Conservation (phyloP, 1,140 invertebrate genomes). For the Apis cerana region DNA sequence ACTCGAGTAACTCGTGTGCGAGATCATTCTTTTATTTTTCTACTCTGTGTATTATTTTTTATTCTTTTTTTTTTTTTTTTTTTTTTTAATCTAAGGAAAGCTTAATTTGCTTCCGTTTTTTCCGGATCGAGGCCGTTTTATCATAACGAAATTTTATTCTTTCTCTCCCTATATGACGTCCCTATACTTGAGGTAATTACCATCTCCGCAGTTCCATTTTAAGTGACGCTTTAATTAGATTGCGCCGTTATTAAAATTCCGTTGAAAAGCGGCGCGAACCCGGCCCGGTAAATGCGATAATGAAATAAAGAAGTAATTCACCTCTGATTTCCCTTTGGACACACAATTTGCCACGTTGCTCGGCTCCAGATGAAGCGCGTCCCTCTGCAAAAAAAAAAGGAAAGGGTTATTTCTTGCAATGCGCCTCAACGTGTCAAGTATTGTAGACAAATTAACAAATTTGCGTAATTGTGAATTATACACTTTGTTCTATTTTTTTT, state of each 20-base stretch:
- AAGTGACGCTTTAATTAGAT: neutral
- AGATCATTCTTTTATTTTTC: neutral
- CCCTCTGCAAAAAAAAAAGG: slow-evolving; percentile 84
- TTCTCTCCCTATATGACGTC: neutral
- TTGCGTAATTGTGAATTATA: no score
- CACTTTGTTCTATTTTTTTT: no score
- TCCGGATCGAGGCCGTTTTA: neutral
- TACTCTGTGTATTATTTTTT: no score
- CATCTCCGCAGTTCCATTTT: slow-evolving; percentile 9
- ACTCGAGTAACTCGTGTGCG: slow-evolving; percentile 7
- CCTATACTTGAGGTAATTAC: slow-evolving; percentile 33
- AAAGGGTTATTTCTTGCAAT: neutral
- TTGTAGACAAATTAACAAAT: no score
- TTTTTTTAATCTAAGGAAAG: neutral
- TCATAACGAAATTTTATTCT: neutral
- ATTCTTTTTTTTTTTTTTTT: no score
- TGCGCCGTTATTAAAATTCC: slow-evolving; percentile 43
- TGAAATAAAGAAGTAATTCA: slow-evolving; percentile 75
- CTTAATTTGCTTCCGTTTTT: slow-evolving; percentile 5
- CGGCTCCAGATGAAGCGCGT: slow-evolving; percentile 88
- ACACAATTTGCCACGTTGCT: slow-evolving; percentile 89
- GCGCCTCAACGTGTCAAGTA: neutral
- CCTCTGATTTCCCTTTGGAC: slow-evolving; percentile 92
- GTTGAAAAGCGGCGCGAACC: slow-evolving; percentile 19
- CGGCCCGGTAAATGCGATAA: neutral